Conservation (phyloP, 2,113 vertebrate species). For the Microcebus tavaratra region DNA sequence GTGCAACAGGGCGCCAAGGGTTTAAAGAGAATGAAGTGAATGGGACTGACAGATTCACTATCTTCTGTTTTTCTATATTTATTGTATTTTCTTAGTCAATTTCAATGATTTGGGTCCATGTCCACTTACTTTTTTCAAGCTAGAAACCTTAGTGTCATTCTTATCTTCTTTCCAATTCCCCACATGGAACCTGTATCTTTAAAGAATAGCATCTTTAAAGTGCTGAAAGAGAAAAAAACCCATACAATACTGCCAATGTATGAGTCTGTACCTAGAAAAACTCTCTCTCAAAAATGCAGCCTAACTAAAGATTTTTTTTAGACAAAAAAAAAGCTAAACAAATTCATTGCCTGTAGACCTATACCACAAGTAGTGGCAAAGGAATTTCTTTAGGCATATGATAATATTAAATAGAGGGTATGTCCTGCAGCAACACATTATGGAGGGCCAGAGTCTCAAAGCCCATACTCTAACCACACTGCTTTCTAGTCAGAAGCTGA, state of each 20-base stretch:
- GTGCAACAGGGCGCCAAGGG: not conserved
- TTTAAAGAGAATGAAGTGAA: not conserved
- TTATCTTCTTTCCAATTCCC: not conserved
- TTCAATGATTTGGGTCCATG: not conserved
- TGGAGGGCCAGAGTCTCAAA: not conserved
- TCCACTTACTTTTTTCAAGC: not conserved
- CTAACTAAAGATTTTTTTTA: not conserved
- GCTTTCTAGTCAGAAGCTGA: not conserved
- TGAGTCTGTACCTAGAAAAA: not conserved
- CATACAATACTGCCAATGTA: not conserved
- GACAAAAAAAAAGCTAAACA: not conserved
- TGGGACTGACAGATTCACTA: not conserved
- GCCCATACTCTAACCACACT: fast-evolving
- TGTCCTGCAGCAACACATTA: not conserved
- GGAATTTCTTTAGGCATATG: not conserved
- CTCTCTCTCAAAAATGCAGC: not conserved
- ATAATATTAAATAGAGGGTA: no score
- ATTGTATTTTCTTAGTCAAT: not conserved
- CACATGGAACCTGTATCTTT: not conserved
- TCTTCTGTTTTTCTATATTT: not conserved
- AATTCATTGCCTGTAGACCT: not conserved
- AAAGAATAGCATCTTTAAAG: not conserved
- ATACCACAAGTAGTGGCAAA: not conserved
- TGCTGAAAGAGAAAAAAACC: not conserved
- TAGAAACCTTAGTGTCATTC: not conserved